phyloP scores from a whole-genome alignment of 2,888 invertebrate genomes.

The Melanchra persicariae region DNA sequence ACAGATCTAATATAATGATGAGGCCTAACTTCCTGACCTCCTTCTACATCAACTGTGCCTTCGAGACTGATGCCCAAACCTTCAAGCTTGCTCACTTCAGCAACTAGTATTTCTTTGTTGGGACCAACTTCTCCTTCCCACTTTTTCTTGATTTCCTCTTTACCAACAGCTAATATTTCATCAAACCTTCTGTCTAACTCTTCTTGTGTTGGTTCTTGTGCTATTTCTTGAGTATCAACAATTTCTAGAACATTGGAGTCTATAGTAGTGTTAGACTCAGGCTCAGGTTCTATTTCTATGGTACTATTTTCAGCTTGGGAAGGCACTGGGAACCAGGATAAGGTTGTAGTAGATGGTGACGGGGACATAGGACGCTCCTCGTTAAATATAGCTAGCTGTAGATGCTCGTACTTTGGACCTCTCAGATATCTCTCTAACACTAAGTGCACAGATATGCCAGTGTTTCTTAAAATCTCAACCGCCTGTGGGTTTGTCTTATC shows the following conservation, averaged over 20 bases:
- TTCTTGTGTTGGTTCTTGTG: conserved; percentile 90
- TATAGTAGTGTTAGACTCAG: conserved; percentile 95
- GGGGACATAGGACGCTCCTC: conserved; percentile 91
- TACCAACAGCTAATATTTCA: conserved; percentile 90
- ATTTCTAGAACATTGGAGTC: conserved; percentile 93
- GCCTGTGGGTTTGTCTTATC: conserved; percentile 99
- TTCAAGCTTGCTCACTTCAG: conserved; percentile 97
- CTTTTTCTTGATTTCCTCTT: conserved; percentile 93
- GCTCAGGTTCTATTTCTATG: conserved; percentile 93
- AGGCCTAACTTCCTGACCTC: conserved; percentile 98
- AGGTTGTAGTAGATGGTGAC: conserved; percentile 95
- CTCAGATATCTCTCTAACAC: conserved; percentile 97
- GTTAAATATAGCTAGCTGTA: conserved; percentile 96
- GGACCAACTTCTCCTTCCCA: conserved; percentile 95
- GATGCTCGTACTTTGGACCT: conserved; percentile 97
- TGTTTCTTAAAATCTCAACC: conserved; percentile 98
- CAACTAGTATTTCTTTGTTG: conserved; percentile 97
- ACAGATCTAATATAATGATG: conserved; percentile 99
- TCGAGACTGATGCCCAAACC: conserved; percentile 99
- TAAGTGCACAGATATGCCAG: conserved; percentile 97
- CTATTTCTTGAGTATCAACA: conserved; percentile 77
- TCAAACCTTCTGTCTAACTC: conserved; percentile 87
- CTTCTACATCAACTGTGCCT: conserved; percentile 99
- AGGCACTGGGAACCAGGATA: conserved; percentile 96
- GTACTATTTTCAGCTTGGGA: conserved; percentile 92